phyloP scores from a whole-genome alignment of 2,113 vertebrate species.

The Misgurnus mizolepis region DNA sequence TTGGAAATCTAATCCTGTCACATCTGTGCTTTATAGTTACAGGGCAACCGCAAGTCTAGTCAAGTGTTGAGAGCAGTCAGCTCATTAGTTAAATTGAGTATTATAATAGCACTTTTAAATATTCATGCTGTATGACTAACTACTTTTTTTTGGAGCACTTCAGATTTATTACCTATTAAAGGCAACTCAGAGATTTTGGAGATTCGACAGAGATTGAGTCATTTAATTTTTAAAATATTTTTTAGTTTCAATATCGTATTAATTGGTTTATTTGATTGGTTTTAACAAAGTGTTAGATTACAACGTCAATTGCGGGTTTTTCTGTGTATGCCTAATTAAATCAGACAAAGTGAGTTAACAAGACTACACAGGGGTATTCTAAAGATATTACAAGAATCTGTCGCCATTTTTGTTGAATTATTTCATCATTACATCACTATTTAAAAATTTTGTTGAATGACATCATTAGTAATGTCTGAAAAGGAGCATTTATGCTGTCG shows the following conservation, averaged over 20 bases:
- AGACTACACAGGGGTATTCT: not conserved
- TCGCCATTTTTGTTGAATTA: not conserved
- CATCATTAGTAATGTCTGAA: constrained; percentile 3
- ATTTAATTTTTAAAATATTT: not conserved
- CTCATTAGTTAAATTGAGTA: constrained; percentile 24
- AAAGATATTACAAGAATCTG: not conserved
- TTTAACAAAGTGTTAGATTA: too few relatives aligned
- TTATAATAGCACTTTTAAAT: constrained; percentile 32
- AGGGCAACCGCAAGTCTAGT: not conserved
- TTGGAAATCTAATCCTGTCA: not conserved
- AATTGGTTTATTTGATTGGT: not conserved
- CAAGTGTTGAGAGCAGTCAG: not conserved
- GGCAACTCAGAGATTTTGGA: not conserved
- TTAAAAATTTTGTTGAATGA: not conserved
- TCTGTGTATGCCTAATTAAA: not conserved
- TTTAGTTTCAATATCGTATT: not conserved
- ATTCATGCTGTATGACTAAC: constrained; percentile 41
- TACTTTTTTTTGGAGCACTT: constrained; percentile 21
- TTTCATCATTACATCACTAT: not conserved
- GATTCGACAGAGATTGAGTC: not conserved
- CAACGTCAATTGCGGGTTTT: too few relatives aligned
- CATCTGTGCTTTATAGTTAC: not conserved
- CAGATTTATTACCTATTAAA: constrained; percentile 1
- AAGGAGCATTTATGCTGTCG: not conserved
- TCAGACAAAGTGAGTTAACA: not conserved